Evolutionary conservation across 2,113 vertebrate genomes (phyloP).

Genomic region (Gavialis gangeticus): DNA sequence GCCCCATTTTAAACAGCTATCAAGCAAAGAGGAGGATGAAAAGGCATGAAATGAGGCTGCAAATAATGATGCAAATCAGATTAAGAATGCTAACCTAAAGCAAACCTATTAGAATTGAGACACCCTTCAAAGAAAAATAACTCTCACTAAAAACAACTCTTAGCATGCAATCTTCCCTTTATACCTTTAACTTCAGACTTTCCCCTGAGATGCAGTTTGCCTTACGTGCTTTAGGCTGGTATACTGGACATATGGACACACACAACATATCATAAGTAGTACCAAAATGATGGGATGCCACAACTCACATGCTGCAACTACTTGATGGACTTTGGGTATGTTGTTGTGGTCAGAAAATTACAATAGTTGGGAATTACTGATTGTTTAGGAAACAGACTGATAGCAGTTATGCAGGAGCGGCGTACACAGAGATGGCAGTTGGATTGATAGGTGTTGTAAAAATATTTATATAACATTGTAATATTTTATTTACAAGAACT

Average conservation of each 20-base stretch:
- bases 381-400: not conserved
- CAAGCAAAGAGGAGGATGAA: conserved; percentile 49
- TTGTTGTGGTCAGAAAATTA: not conserved
- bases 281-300: not conserved
- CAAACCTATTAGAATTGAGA: conserved; percentile 66
- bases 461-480: too few species aligned
- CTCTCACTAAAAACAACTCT: conserved; percentile 33
- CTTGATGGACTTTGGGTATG: not conserved
- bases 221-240: not conserved
- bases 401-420: not conserved
- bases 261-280: not conserved
- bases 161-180: conserved; percentile 23
- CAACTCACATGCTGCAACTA: not conserved
- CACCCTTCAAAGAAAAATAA: conserved; percentile 41
- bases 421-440: not conserved
- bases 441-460: not conserved
- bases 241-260: not conserved
- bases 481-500: too few species aligned
- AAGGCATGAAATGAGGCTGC: conserved; percentile 40
- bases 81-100: conserved; percentile 48
- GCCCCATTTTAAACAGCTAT: conserved; percentile 43
- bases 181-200: conserved; percentile 13
- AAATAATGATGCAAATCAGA: conserved; percentile 49
- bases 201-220: not conserved
- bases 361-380: not conserved